These are phyloP conservation scores for Lepidochrysops patricia DNA, from an alignment of 2,888 invertebrate genomes.

Conservation along the genomic window DNA sequence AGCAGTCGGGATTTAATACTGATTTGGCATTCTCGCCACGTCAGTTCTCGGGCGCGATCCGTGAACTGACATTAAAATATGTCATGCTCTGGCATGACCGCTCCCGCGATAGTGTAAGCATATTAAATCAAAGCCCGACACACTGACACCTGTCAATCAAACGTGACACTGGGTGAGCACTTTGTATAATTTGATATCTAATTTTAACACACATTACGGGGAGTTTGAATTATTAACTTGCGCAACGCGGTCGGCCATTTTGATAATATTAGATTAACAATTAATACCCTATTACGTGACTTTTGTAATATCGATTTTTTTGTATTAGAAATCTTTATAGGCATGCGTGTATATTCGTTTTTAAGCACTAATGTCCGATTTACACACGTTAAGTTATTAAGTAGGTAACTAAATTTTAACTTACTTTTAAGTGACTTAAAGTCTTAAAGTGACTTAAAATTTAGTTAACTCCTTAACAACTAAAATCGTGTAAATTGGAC, in stretches of 20 bases:
- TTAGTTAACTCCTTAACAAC: too few species aligned
- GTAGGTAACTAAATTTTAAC: too few species aligned
- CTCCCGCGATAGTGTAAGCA: conserved; percentile 52
- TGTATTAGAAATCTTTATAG: too few species aligned
- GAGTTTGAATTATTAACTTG: not conserved
- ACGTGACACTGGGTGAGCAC: conserved; percentile 44
- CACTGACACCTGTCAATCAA: conserved; percentile 54
- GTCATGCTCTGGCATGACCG: conserved; percentile 48
- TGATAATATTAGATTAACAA: too few species aligned
- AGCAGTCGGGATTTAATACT: not conserved
- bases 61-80: conserved; percentile 53
- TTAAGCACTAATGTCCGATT: too few species aligned
- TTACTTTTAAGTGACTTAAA: too few species aligned
- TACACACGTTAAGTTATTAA: too few species aligned
- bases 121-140: conserved; percentile 55
- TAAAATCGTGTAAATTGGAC: too few species aligned
- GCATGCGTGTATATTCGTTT: too few species aligned
- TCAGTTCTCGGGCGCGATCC: not conserved
- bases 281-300: too few species aligned
- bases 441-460: too few species aligned
- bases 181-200: conserved; percentile 42
- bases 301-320: too few species aligned
- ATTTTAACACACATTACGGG: conserved; percentile 24
- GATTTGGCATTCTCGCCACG: not conserved
- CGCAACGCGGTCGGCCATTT: not conserved